Evolutionary conservation across 2,113 vertebrate species (phyloP), one percentile per base, ranked within the genome.

Genomic region (Cairina moschata): DNA sequence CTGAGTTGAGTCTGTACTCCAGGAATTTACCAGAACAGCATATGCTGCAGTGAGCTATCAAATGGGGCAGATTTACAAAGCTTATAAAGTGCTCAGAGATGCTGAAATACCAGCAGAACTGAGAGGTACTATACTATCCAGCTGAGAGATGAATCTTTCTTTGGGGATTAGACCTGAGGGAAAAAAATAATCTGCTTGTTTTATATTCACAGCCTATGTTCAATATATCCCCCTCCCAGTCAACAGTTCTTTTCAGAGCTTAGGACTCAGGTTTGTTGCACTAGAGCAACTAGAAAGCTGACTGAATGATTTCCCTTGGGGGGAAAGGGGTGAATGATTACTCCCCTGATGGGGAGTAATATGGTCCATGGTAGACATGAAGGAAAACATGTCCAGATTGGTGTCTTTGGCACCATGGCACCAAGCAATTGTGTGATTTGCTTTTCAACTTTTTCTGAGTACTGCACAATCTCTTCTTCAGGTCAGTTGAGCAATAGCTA

Each of bases 141-240:
- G 8, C 17, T 3, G 29, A 0, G 7, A 40, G 13, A 50, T 3
- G 1, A 81, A 72, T 8, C 0, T 60, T 73, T 84, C 7, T 46
- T 65, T 56, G 60, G 9, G 17, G 13, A 28, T 56, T 76, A 29
- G 18, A 5, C 4, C 6, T 15, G 28, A 17, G 1, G 2, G 2
- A 9, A 17, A 29, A 40, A 11, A 31, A n/a, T 17, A 23, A 40
- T 25, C 22, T 34, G 14, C 1, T 55, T 85, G 16, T 17, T 6
- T 76, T 50, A 9, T 32, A 52, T 4, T 77, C 5, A 13, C 23
- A 88, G 38, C 2, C 10, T 25, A 6, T 46, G 4, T 66, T 15
- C 5, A 59, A 46, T 8, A 22, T 6, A 68, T 28, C 5, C 3
- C 9, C 2, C 56, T 50, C 54, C 12, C 14, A 54, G 7, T 14